These are phyloP conservation scores for Lithobates pipiens DNA, from an alignment of 2,797 vertebrate species.

Conservation along the genomic window DNA sequence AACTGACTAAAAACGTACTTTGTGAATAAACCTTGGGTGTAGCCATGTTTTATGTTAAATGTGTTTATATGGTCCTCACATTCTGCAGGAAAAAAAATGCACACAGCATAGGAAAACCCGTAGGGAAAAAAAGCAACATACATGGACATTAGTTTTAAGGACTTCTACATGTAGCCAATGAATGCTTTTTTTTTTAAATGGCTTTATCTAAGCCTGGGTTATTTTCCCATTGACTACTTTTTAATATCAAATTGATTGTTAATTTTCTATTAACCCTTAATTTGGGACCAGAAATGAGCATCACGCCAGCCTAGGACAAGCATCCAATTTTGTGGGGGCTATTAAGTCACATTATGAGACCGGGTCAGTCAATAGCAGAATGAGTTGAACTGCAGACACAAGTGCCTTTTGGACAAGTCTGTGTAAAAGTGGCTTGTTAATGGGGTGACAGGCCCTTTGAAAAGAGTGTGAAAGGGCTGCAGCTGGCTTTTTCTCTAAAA, in stretches of 20 bases:
- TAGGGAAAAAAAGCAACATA: too few relatives aligned
- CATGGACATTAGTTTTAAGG: too few relatives aligned
- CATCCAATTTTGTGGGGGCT: neutral
- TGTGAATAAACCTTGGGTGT: neutral
- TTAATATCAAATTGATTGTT: neutral
- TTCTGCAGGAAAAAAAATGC: neutral
- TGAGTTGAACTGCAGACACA: neutral
- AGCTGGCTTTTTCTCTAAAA: slow-evolving; percentile 59
- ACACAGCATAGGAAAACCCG: neutral
- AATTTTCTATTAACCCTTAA: neutral
- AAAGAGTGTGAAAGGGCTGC: slow-evolving; percentile 44
- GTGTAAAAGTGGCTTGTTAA: slow-evolving; percentile 32
- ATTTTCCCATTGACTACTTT: neutral
- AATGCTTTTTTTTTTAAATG: too few relatives aligned
- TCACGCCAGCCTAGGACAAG: neutral
- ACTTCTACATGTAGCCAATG: too few relatives aligned
- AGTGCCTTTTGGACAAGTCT: slow-evolving; percentile 25
- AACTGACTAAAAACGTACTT: neutral
- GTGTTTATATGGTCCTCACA: neutral
- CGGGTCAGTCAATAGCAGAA: neutral
- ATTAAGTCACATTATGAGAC: neutral
- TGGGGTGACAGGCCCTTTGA: slow-evolving; percentile 37
- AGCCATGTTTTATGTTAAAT: neutral
- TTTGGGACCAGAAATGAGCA: slow-evolving; percentile 21
- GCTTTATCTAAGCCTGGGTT: neutral